Percentiles rank a stretch among this genome's conserved stretches.
Conservation (phyloP, 2,113 vertebrate genomes). For the Cyanistes caeruleus region DNA sequence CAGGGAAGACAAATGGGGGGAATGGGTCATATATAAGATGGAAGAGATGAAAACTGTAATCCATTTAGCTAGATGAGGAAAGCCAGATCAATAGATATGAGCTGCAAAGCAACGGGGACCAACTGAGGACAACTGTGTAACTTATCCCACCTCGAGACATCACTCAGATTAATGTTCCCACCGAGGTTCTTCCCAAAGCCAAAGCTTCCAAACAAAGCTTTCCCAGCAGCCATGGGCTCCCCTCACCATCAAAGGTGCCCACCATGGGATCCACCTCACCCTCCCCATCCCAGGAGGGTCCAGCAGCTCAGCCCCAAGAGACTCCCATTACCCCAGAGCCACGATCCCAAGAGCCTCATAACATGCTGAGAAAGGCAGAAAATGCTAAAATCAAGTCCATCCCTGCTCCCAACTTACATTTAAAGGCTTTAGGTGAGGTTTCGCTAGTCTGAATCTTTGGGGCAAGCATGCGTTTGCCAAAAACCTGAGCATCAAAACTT, state of each 20-base stretch:
- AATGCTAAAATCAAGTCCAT: neutral
- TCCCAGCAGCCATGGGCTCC: neutral
- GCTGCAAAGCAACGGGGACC: slow-evolving; percentile 25
- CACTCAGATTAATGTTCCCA: neutral
- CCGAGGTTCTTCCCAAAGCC: neutral
- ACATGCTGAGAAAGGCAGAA: neutral
- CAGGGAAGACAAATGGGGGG: slow-evolving; percentile 28
- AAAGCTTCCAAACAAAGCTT: neutral
- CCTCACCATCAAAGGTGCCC: neutral
- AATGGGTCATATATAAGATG: slow-evolving; percentile 45
- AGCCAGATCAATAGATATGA: slow-evolving; percentile 65
- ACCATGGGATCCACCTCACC: neutral
- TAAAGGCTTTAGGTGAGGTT: slow-evolving; percentile 99
- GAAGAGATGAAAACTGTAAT: slow-evolving; percentile 59
- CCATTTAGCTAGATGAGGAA: slow-evolving; percentile 57
- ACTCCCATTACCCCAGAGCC: neutral
- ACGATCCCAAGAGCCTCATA: rapidly evolving
- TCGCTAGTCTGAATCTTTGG: slow-evolving; percentile 98
- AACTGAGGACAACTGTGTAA: slow-evolving; percentile 38
- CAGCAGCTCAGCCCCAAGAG: neutral
- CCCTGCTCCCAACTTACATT: slow-evolving; percentile 85
- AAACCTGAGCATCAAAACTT: slow-evolving; percentile 99
- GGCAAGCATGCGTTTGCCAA: slow-evolving; percentile 97
- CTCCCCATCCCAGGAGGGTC: neutral
- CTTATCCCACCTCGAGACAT: neutral